Evolutionary conservation across 2,113 vertebrate species (phyloP), one percentile per base, ranked within the genome.

Genomic region (Otocyon megalotis): DNA sequence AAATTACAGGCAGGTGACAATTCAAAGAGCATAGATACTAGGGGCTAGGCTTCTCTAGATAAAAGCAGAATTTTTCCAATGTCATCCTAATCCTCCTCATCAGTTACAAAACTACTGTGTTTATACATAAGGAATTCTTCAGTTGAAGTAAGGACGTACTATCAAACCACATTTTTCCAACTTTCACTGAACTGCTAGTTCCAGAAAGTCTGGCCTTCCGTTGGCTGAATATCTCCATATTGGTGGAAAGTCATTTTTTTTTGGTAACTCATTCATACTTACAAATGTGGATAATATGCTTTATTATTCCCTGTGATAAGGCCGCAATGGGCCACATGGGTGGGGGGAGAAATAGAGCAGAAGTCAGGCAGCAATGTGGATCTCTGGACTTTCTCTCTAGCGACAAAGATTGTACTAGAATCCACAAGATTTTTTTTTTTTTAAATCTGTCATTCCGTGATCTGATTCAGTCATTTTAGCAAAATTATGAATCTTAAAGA

Each of bases 71-170:
- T 89, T 92, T 93, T 93, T 35, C 37, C 88, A 94, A 54, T 67
- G 80, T 88, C 74, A 95, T 63, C 17, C 17, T 88, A 69, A 96
- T 58, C 20, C 30, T 89, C 58, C 82, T 94, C 81, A 62, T 95
- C 76, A 85, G 50, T 60, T 80, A 87, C 63, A 92, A 71, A 97
- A 80, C 63, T 81, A 65, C 60, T 94, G 54, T 58, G 48, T n/a
- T 90, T 48, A 80, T 54, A 79, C 82, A 92, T 95, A 84, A 97
- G 92, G 93, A 97, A 94, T 96, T 81, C 28, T 92, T 87, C 48
- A 85, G 35, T 10, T 97, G 56, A 92, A 94, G 90, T 96, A 94
- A 85, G 19, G 15, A n/a, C 22, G 17, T 88, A 50, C 58, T 91
- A 30, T 89, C 92, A 93, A 71, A 89, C 58, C 32, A 88, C 4